Percentiles rank a stretch among this genome's conserved stretches.
Evolutionary conservation across 2,888 invertebrate species (phyloP).

Genomic region (Aphelenchoides bicaudatus): DNA sequence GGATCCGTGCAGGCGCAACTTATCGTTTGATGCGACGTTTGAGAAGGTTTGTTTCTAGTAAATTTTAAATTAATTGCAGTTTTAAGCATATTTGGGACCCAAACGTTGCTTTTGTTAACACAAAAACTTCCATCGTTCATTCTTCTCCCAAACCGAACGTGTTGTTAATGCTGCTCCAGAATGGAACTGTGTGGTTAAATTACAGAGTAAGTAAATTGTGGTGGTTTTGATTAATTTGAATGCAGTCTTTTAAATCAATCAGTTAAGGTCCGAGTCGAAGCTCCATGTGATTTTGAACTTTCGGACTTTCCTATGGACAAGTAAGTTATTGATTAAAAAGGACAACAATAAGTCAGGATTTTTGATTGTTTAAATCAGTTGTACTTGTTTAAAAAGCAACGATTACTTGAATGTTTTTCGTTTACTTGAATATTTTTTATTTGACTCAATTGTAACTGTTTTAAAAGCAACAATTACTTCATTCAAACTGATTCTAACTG

Average conservation of each 20-base stretch:
- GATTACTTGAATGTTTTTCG: no score
- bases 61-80: not conserved
- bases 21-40: conserved; percentile 55
- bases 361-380: no score
- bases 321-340: no score
- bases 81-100: conserved; percentile 54
- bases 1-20: conserved; percentile 49
- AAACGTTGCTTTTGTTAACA: conserved; percentile 56
- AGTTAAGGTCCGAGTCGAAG: conserved; percentile 52
- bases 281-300: conserved; percentile 52
- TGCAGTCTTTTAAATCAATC: conserved; percentile 1
- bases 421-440: no score
- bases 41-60: conserved; percentile 39
- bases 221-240: not conserved
- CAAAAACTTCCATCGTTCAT: conserved; percentile 47
- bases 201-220: conserved; percentile 44
- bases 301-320: conserved; percentile 54
- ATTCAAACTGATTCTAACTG: no score
- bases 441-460: no score
- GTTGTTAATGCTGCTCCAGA: conserved; percentile 52
- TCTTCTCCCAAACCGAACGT: conserved; percentile 55
- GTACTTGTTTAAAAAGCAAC: no score
- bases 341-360: no score
- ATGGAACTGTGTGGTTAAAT: conserved; percentile 57
- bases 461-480: no score